A percentile compares a stretch with the other conserved stretches of the same genome.
These are phyloP conservation scores for Labeo calbasu DNA, from an alignment of 2,797 vertebrate genomes.

Conservation along the genomic window DNA sequence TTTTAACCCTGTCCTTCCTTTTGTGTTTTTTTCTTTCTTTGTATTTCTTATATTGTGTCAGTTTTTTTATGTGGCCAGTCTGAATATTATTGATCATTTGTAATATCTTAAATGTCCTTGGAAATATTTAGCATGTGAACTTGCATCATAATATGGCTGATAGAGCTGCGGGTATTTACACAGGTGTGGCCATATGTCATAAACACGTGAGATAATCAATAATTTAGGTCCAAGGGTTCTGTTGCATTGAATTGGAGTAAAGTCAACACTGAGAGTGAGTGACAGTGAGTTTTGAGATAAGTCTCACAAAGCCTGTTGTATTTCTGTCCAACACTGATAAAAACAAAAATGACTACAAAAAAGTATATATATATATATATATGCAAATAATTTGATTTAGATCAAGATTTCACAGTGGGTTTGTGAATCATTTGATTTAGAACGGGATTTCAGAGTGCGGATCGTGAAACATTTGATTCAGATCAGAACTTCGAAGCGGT, in stretches of 20 bases:
- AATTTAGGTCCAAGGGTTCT: conserved; percentile 6
- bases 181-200: neutral
- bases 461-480: too few species aligned
- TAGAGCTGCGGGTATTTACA: neutral
- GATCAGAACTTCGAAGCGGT: too few species aligned
- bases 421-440: too few species aligned
- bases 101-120: neutral
- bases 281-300: neutral
- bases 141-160: neutral
- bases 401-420: accelerated
- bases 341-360: neutral
- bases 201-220: conserved; percentile 3
- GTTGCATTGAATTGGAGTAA: neutral
- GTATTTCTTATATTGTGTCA: neutral
- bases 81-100: neutral
- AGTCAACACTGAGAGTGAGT: neutral
- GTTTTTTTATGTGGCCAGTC: neutral
- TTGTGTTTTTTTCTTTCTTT: neutral
- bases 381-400: too few species aligned
- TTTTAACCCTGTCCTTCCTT: neutral
- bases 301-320: neutral
- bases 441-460: too few species aligned
- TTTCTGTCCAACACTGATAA: neutral
- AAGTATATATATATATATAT: neutral
- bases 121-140: neutral